Conservation (phyloP, 1,140 invertebrate species). For the Sarcophaga bullata region DNA sequence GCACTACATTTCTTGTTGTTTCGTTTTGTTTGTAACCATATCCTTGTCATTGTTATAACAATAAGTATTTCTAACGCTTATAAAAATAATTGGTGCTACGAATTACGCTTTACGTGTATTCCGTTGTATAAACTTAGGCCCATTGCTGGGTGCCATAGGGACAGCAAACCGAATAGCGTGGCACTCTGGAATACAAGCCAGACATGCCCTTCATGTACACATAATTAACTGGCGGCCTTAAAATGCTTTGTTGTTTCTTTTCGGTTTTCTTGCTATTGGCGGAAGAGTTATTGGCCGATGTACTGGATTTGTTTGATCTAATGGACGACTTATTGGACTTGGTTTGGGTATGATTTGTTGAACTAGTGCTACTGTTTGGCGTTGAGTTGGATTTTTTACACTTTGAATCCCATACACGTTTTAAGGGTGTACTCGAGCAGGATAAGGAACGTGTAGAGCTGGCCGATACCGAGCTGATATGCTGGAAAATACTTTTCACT, state of each 20-base stretch:
- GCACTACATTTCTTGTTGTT: constrained; percentile 31
- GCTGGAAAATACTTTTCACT: constrained; percentile 74
- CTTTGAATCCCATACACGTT: constrained; percentile 46
- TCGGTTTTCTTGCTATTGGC: constrained; percentile 63
- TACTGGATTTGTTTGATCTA: background rate
- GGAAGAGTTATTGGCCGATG: constrained; percentile 43
- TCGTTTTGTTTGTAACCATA: background rate
- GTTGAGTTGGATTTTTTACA: constrained; percentile 43
- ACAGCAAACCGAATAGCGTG: constrained; percentile 61
- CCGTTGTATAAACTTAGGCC: background rate
- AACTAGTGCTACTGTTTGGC: background rate
- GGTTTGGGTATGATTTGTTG: background rate
- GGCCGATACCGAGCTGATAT: constrained; percentile 65
- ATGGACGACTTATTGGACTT: background rate
- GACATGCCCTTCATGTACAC: constrained; percentile 65
- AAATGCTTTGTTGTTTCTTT: constrained; percentile 64
- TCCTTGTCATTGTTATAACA: background rate
- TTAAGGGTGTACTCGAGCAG: constrained; percentile 69
- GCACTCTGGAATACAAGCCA: constrained; percentile 60
- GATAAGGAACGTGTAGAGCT: constrained; percentile 70
- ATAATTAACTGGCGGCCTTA: constrained; percentile 62
- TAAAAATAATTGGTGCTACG: background rate
- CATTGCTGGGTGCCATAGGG: constrained; percentile 51
- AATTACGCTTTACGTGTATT: background rate
- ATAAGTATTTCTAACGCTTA: background rate